These are phyloP conservation scores for Sarcophilus harrisii DNA, from an alignment of 2,797 vertebrate genomes.

Conservation along the genomic window DNA sequence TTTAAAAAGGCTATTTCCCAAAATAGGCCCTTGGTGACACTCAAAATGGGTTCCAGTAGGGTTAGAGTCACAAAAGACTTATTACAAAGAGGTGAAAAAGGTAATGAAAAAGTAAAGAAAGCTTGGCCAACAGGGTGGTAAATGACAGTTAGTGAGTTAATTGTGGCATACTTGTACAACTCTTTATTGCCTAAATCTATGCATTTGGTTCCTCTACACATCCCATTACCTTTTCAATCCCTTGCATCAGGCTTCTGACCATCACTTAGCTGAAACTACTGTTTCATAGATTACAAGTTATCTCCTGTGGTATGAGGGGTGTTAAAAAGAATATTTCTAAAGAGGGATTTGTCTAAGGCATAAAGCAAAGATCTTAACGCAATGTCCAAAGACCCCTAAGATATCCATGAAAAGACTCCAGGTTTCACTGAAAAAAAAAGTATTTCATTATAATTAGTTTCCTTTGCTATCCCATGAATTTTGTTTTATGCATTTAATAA, in stretches of 20 bases:
- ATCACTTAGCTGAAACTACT: not conserved
- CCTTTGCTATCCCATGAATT: not conserved
- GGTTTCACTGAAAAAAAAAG: not conserved
- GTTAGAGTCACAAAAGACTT: not conserved
- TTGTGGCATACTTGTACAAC: not conserved
- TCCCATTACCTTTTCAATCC: not conserved
- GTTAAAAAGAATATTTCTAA: not conserved
- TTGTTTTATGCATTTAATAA: not conserved
- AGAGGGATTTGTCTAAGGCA: not conserved
- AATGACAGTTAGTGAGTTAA: not conserved
- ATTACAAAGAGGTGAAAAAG: not conserved
- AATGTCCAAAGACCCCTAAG: not conserved
- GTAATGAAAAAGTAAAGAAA: not conserved
- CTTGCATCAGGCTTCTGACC: not conserved
- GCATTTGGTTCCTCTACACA: not conserved
- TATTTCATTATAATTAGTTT: not conserved
- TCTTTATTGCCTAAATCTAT: not conserved
- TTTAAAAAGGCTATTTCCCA: not conserved
- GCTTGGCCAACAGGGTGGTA: not conserved
- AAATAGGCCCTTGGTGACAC: not conserved
- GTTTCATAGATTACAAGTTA: not conserved
- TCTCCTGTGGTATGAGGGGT: not conserved
- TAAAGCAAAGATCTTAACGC: not conserved
- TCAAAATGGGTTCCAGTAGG: not conserved
- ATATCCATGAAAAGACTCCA: not conserved